Base-by-base conservation (phyloP, 2,797 vertebrate genomes). In the Phataginus tetradactyla region DNA sequence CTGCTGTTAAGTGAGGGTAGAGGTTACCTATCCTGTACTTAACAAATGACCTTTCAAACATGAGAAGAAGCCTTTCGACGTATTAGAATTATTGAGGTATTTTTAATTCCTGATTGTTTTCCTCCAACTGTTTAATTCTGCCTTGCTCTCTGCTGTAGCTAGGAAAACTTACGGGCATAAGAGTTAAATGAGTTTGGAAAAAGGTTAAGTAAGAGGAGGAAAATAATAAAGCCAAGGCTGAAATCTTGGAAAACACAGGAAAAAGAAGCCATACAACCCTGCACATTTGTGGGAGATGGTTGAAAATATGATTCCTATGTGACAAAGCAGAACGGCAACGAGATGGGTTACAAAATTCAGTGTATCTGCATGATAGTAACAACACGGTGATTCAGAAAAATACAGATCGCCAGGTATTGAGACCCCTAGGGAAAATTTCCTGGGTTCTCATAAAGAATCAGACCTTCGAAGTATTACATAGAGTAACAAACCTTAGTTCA, bases 41-140 rank as follows among this genome's bases (percentile, higher is more conserved):
- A 61, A 42, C 45, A 84, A 75, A 39, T 68, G 37, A 90, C 7
- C 27, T 61, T 83, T 45, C 78, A 85, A 68, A 93, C 29, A 94
- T 74, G 77, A 53, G 18, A 86, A 55, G n/a, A 68, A 25, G 20
- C 53, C 29, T 80, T 61, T 63, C 49, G 79, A 61, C 29, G 84
- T 85, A 68, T 3, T 80, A 66, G 20, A 69, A 79, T 42, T 49
- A 39, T 57, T 64, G 39, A 92, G 29, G 34, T 94, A 71, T 29
- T 72, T 96, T 84, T 51, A 72, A 90, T 68, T 88, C 55, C 42
- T 87, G 69, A 71, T 81, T 92, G 85, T 45, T 93, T 17, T 79
- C 17, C 42, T 81, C 55, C 34, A 68, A 17, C 25, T 61, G 57
- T 61, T 81, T 95, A 86, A 72, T 79, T 91, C 18, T 95, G 77